Evolutionary conservation across 2,113 vertebrate genomes (phyloP).

Genomic region (Channa maculata): DNA sequence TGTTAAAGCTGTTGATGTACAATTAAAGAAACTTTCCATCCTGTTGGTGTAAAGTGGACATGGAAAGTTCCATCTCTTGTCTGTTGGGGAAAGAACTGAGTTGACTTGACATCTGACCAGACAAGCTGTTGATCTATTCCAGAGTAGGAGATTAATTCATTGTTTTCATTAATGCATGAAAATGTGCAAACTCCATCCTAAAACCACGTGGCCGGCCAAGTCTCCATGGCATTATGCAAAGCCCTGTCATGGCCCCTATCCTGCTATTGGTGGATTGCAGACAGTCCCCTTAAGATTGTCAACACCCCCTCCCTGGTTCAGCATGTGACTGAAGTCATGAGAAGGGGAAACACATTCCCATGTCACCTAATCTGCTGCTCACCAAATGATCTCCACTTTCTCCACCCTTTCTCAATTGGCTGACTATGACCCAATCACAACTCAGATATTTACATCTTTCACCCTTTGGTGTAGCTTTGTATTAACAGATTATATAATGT

Average conservation of each 20-base stretch:
- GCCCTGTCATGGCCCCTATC: slow-evolving; percentile 11
- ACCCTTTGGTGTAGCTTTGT: background rate
- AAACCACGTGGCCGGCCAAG: slow-evolving; percentile 40
- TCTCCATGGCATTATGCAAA: slow-evolving; percentile 55
- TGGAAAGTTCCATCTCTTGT: background rate
- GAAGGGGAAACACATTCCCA: slow-evolving; percentile 21
- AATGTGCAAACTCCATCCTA: slow-evolving; percentile 49
- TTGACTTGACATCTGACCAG: slow-evolving; percentile 9
- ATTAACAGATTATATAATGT: slow-evolving; percentile 17
- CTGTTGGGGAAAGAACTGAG: background rate
- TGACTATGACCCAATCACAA: slow-evolving; percentile 39
- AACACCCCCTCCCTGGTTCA: slow-evolving; percentile 25
- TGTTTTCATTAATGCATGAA: slow-evolving; percentile 59
- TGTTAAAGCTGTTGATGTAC: background rate
- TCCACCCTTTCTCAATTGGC: slow-evolving; percentile 26
- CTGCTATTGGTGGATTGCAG: slow-evolving; percentile 58
- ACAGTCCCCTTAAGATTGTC: slow-evolving; percentile 42
- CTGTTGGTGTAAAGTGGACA: background rate
- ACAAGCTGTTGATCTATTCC: slow-evolving; percentile 11
- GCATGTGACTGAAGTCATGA: slow-evolving; percentile 58
- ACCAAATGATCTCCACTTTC: slow-evolving; percentile 10
- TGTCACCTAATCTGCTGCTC: slow-evolving; percentile 1
- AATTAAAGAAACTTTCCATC: background rate
- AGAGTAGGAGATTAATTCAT: slow-evolving; percentile 37
- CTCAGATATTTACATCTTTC: background rate